Base-by-base conservation (phyloP, 2,888 invertebrate species). In the Ypsolopha scabrella region DNA sequence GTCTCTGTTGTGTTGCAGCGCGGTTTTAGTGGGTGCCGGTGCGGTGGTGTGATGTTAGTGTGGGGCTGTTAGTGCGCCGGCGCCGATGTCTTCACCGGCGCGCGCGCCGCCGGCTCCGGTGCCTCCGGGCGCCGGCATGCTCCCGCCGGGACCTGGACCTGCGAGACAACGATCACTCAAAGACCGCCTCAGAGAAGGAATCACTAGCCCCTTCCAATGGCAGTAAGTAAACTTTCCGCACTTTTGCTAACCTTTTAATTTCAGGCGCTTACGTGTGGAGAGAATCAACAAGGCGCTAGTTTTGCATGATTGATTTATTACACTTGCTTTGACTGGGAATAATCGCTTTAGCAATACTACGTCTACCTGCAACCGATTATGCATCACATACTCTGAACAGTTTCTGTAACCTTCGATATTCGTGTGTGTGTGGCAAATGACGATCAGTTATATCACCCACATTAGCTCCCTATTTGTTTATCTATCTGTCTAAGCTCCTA, bases 201-300 rank as follows among this genome's bases (percentile, higher is more conserved):
- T 93, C 70, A 90, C 92, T 49, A 92, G 92, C 75, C 92, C 92
- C 65, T 92, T 93, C 73, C 89, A 90, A 67, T 93, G 93, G 93
- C 93, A 93, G 93, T 93, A 88, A 93, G 93, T 93, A 11, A 39
- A 14, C 8, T 6, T 10, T 38, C 13, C 14, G 13, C 9, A 33
- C 33, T 14, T 43, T 44, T 52, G 36, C 37, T 35, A 38, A 43
- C 14, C 4, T n/a, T 7, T 13, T 7, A n/a, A 6, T 24, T 14
- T 1, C 48, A 44, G 48, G 48, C 48, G 52, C 35, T 43, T 3
- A 8, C 1, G 8, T 38, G 38, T 3, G 24, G 24, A 24, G 24
- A 6, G 10, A 6, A 39, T 39, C 39, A 10, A 11, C 10, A 11
- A 11, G 6, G 6, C 45, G 6, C 14, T 44, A 6, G 33, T 44